A percentile compares a stretch with the other conserved stretches of the same genome.
These are phyloP conservation scores for Drosophila ohnishii DNA, from an alignment of 1,140 invertebrate genomes.

Conservation along the genomic window DNA sequence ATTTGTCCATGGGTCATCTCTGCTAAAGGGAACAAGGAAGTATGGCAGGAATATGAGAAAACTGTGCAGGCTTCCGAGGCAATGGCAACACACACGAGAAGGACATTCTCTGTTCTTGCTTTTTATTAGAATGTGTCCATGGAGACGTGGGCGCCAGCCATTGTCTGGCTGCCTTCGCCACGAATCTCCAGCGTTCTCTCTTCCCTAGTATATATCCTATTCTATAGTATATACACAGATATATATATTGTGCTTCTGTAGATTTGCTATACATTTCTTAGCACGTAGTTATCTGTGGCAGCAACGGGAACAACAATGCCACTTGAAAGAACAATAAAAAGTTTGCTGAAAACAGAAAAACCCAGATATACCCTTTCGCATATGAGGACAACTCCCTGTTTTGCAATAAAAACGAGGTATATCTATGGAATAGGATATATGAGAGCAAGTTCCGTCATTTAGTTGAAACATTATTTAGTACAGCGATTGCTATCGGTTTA, in stretches of 20 bases:
- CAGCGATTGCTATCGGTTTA: not conserved
- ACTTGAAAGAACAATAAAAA: conserved; percentile 77
- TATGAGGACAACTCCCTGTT: conserved; percentile 31
- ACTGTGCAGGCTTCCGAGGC: conserved; percentile 33
- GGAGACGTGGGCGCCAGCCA: conserved; percentile 73
- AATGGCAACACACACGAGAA: conserved; percentile 58
- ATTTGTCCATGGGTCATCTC: conserved; percentile 44
- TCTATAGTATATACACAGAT: not conserved
- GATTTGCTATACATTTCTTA: conserved; percentile 75
- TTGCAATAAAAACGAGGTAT: conserved; percentile 27
- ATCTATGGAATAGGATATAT: not conserved
- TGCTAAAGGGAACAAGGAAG: conserved; percentile 17
- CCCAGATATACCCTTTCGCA: conserved; percentile 19
- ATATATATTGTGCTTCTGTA: conserved; percentile 51
- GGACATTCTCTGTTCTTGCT: conserved; percentile 64
- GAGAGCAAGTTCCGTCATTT: not conserved
- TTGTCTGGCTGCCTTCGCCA: conserved; percentile 58
- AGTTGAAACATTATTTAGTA: not conserved
- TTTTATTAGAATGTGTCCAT: conserved; percentile 80
- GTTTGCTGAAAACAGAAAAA: conserved; percentile 54
- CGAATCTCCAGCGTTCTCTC: conserved; percentile 40
- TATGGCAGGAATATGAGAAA: conserved; percentile 34
- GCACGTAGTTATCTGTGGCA: conserved; percentile 75
- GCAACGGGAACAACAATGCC: conserved; percentile 45
- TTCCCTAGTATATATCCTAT: conserved; percentile 12